Base-by-base conservation (phyloP, 1,140 invertebrate genomes). In the Sitobion miscanthi region DNA sequence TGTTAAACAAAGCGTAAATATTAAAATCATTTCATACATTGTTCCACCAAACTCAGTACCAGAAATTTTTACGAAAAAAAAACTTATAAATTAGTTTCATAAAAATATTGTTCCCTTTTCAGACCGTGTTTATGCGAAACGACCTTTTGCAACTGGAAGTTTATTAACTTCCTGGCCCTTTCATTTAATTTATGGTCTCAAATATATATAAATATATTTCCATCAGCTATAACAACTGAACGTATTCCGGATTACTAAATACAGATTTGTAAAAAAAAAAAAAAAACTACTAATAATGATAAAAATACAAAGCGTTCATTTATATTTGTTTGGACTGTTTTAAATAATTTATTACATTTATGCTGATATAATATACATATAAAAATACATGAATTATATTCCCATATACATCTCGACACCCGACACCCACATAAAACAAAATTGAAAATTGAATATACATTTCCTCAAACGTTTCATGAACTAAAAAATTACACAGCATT, bases 71-170 rank as follows among this genome's bases (percentile, higher is more conserved):
- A 83, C 17, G 42, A 83, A 92, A 38, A 83, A 83, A 85, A 92
- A 92, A 92, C 91, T 92, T 92, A 92, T 92, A 92, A 92, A 92
- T 92, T 92, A 92, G 47, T 83, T 92, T 92, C 82, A 85, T 92
- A 92, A 92, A 92, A 92, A 92, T 92, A 92, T 92, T 92, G 91
- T 92, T 92, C 77, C 91, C 77, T 42, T 83, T 92, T 85, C 91
- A 92, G 91, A 92, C 82, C 82, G 25, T 92, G 91, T 92, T 91
- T 92, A 85, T 92, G 82, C 77, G 91, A 92, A 92, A 92, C 82
- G 91, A 92, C 91, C 91, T 85, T 92, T 92, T 92, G 91, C 82
- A 45, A 85, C 82, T 83, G 91, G n/a, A 83, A 83, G 91, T 92
- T 92, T 92, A 92, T 92, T 92, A 92, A 92, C 91, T 92, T 92